Evolutionary conservation across 2,113 vertebrate species (phyloP), one percentile per base, ranked within the genome.

Genomic region (Prochilodus magdalenae): DNA sequence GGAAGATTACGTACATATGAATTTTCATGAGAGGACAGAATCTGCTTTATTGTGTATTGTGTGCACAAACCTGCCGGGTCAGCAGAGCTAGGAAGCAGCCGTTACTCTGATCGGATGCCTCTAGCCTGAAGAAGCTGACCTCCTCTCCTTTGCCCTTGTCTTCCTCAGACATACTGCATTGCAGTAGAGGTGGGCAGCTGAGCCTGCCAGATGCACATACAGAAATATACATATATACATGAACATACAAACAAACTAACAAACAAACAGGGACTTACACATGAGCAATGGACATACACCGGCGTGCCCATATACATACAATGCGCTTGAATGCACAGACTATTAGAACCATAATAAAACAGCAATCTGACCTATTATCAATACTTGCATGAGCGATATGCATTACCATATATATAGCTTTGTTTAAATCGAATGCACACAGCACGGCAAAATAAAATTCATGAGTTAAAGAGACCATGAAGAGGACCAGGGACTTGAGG

Each of bases 1-100:
- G 40, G 40, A 44, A 44, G 40, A 44, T 44, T 44, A 44, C 8
- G 40, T 11, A 8, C 4, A 44, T 36, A 4, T 36, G 36, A 36
- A 36, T 5, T 16, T 51, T 26, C 18, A n/a, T 40, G 24, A 11
- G 20, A 16, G 29, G n/a, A 40, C 22, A 15, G 20, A 47, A 47
- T 24, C 27, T 24, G 15, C n/a, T 70, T 67, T 71, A 13, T 82
- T 70, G 62, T 77, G 66, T 82, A 51, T 77, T 77, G 55, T 82
- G 65, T 83, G 59, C 75, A 67, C 15, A 1, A 22, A 97, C 96
- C 95, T 96, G 91, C 91, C 94, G 94, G 78, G 81, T 90, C 82
- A 98, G 87, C 89, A 97, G 74, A 47, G 97, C 96, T 81, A 98
- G 63, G 87, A 98, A 99, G 86, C 95, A 98, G 80, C 96, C 94